phyloP scores from a whole-genome alignment of 2,113 vertebrate genomes.

The Serinus canaria region DNA sequence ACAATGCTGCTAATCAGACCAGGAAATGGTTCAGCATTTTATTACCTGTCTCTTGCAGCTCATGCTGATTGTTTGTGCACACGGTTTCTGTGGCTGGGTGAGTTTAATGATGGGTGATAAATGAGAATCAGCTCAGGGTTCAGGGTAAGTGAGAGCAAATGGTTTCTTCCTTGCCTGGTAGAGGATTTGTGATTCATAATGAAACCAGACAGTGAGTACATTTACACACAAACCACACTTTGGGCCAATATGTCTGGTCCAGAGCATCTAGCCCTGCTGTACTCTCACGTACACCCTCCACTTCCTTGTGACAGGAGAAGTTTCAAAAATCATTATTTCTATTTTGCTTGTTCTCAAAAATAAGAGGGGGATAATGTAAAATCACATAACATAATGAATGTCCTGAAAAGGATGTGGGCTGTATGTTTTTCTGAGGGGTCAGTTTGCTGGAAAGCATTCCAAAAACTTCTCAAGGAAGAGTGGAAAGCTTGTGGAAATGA shows the following conservation, averaged over 20 bases:
- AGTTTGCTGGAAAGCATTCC: not conserved
- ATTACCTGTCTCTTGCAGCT: not conserved
- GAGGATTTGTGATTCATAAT: not conserved
- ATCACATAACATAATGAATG: not conserved
- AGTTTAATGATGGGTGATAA: not conserved
- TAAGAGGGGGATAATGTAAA: not conserved
- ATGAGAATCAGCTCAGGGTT: not conserved
- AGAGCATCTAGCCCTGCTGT: not conserved
- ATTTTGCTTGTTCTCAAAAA: not conserved
- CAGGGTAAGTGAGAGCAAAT: not conserved
- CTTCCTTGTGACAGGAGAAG: not conserved
- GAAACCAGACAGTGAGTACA: slow-evolving; percentile 25
- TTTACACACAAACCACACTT: not conserved
- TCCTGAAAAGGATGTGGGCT: not conserved
- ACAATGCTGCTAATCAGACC: accelerated
- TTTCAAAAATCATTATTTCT: not conserved
- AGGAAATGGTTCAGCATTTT: not conserved
- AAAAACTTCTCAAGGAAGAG: not conserved
- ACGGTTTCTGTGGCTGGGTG: not conserved
- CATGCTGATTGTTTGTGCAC: not conserved
- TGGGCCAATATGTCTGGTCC: not conserved
- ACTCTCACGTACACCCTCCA: accelerated
- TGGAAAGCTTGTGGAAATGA: not conserved
- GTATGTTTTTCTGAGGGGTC: not conserved
- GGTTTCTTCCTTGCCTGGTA: not conserved